Base-by-base conservation (phyloP, 2,113 vertebrate genomes). In the Eublepharis macularius region DNA sequence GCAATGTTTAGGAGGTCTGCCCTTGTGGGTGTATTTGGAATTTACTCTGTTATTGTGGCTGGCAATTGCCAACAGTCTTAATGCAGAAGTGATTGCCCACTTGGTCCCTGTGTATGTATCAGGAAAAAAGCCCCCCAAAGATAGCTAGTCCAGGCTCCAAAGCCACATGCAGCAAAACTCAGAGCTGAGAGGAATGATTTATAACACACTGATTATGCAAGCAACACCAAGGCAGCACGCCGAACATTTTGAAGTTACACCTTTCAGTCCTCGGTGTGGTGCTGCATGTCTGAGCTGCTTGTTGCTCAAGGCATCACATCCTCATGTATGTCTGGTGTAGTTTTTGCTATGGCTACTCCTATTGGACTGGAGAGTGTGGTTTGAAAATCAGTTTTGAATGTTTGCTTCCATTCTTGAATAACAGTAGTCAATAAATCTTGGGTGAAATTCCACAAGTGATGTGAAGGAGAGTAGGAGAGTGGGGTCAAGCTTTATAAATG, bases 391-490 rank as follows among this genome's bases (percentile, higher is more conserved):
- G 24, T 43, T 60, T 19, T 57, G 51, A 93, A 92, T 89, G 91
- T 94, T 90, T 92, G 90, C 88, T 39, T 83, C 72, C 87, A 91
- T 92, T 92, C 89, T 93, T 93, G 90, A 91, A 83, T 84, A 80
- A 90, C 84, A 84, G 87, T 16, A 51, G 81, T 87, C 83, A 90
- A 92, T 89, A 88, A 91, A 89, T 92, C 93, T 86, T 86, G 89
- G 12, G 21, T 70, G 66, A 43, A 73, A n/a, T 16, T 43, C 17
- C 34, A 57, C 49, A 81, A 29, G n/a, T 81, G 80, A 45, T 36
- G 7, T 36, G 16, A 32, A 49, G 7, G 54, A 26, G 36, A 63
- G 41, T 12, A 17, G 6, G 4, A 36, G 24, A 26, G 11, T 63
- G 36, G 8, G 36, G 21, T n/a, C 6, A 41, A 65, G 39, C 13